A percentile compares a stretch with the other conserved stretches of the same genome.
phyloP scores from a whole-genome alignment of 1,140 invertebrate genomes.

The Platorchestia sp. region DNA sequence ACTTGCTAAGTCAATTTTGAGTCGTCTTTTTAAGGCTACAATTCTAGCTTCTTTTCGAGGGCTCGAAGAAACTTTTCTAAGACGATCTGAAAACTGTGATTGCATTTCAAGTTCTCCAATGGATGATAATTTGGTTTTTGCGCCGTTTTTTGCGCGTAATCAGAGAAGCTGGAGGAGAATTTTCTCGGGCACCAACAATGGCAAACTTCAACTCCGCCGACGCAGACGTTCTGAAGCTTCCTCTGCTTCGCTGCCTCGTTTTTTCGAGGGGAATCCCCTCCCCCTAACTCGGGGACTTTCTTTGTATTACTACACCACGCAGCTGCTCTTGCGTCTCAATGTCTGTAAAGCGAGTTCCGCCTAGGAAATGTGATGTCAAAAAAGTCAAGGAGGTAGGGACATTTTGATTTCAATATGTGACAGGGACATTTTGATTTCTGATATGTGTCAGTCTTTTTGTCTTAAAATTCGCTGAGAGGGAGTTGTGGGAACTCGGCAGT shows the following conservation, averaged over 20 bases:
- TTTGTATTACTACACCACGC: not conserved
- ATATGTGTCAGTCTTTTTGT: not conserved
- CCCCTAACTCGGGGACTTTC: not conserved
- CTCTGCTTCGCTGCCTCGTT: not conserved
- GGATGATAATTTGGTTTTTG: slow-evolving; percentile 43
- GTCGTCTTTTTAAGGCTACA: not conserved
- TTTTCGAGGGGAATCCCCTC: not conserved
- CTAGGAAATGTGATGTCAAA: not conserved
- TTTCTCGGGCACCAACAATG: not conserved
- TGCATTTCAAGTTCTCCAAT: slow-evolving; percentile 40
- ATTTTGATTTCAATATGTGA: not conserved
- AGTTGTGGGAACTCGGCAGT: not conserved
- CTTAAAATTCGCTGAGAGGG: not conserved
- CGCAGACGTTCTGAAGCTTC: not conserved
- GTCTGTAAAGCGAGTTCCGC: not conserved
- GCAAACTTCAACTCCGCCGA: not conserved
- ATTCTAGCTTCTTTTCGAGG: not conserved
- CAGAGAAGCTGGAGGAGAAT: slow-evolving; percentile 7
- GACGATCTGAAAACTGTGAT: slow-evolving; percentile 36
- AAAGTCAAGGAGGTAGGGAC: not conserved
- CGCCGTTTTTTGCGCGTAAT: slow-evolving; percentile 18
- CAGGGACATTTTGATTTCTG: not conserved
- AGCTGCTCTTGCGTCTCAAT: not conserved
- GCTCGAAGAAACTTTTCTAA: not conserved
- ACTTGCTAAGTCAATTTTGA: not conserved